These are phyloP conservation scores for Australoheros facetus DNA, from an alignment of 2,797 vertebrate species.

Conservation along the genomic window DNA sequence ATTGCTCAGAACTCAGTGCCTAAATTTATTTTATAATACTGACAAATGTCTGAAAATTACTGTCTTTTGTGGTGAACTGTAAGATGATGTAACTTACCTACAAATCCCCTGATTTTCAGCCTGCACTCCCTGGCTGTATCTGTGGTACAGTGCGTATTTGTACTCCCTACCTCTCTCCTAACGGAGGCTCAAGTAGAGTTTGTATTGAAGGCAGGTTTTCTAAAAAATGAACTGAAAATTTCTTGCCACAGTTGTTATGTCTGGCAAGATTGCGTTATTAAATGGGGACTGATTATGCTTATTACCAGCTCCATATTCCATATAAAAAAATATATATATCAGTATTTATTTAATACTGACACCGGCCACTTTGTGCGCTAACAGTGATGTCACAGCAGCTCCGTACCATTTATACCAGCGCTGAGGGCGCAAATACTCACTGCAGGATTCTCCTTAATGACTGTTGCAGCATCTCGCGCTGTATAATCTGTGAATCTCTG, in stretches of 20 bases:
- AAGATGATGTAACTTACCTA: constrained; percentile 28
- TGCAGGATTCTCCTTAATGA: neutral
- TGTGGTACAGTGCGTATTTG: constrained; percentile 13
- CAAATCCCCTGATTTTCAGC: constrained; percentile 19
- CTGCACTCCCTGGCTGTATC: constrained; percentile 15
- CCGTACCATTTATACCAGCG: neutral
- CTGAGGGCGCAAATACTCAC: neutral
- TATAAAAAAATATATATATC: too few relatives aligned
- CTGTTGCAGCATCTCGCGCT: neutral
- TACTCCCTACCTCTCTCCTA: constrained; percentile 61
- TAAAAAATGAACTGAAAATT: neutral
- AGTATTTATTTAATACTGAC: neutral
- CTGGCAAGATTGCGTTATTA: neutral
- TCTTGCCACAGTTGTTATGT: neutral
- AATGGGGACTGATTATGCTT: neutral
- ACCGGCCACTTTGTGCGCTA: neutral
- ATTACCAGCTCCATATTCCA: neutral
- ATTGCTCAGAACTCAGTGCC: constrained; percentile 46
- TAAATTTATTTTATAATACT: constrained; percentile 47
- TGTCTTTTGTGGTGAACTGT: constrained; percentile 5
- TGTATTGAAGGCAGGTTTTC: neutral
- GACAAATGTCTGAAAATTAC: constrained; percentile 15
- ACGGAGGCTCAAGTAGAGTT: constrained; percentile 28
- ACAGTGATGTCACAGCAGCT: neutral
- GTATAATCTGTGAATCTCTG: neutral